phyloP scores from a whole-genome alignment of 2,888 invertebrate genomes.

The Dryobotodes eremita region DNA sequence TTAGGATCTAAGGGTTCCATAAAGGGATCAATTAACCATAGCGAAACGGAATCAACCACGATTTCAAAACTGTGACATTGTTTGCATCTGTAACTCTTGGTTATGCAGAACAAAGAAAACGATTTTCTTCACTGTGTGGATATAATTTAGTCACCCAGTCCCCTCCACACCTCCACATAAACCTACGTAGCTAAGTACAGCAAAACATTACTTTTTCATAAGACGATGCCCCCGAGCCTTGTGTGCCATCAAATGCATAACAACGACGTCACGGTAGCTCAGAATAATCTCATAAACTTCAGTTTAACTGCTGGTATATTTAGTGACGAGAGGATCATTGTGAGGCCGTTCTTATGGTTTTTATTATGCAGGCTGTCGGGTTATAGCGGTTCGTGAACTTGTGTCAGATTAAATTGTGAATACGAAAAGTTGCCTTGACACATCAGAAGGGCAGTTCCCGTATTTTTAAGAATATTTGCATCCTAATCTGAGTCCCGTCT shows the following conservation, averaged over 20 bases:
- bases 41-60: not conserved
- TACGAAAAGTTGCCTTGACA: not conserved
- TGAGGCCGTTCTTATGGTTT: not conserved
- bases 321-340: slow-evolving; percentile 8
- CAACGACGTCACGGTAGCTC: slow-evolving; percentile 13
- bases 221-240: slow-evolving; percentile 30
- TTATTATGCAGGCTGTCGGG: not conserved
- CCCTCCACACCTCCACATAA: not conserved
- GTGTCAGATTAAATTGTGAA: not conserved
- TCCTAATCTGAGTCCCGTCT: not conserved
- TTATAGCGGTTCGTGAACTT: not conserved
- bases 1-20: not conserved
- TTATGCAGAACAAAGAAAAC: not conserved
- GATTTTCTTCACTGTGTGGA: not conserved
- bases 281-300: slow-evolving; percentile 32
- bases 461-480: not conserved
- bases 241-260: slow-evolving; percentile 38
- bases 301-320: slow-evolving; percentile 13
- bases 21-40: not conserved
- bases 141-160: not conserved
- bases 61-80: not conserved
- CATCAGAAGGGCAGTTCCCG: not conserved
- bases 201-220: slow-evolving; percentile 45
- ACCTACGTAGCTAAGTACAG: slow-evolving; percentile 9
- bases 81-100: not conserved